phyloP scores from a whole-genome alignment of 2,797 vertebrate genomes.

The Lagorchestes hirsutus region DNA sequence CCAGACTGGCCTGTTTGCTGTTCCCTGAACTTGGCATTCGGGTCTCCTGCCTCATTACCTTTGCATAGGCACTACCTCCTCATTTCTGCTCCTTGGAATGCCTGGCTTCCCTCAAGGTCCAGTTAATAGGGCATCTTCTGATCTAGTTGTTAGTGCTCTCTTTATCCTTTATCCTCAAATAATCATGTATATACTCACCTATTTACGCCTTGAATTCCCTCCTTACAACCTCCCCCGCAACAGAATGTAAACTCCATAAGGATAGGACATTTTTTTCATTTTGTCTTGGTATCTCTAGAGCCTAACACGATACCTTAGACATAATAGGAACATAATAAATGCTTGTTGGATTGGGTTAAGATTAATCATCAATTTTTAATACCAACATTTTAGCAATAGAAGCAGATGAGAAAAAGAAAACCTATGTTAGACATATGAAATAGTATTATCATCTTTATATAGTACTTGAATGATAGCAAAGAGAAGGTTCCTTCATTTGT shows the following conservation, averaged over 20 bases:
- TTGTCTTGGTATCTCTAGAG: background rate
- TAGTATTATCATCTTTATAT: background rate
- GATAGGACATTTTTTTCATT: background rate
- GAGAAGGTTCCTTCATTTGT: slow-evolving; percentile 14
- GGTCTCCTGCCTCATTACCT: background rate
- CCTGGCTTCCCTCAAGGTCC: background rate
- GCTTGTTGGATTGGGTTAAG: background rate
- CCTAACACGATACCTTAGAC: background rate
- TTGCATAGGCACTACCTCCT: too few relatives aligned
- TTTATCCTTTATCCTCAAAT: background rate
- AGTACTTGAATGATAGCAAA: slow-evolving; percentile 41
- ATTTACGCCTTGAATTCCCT: background rate
- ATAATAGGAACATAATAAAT: background rate
- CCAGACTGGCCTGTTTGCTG: background rate
- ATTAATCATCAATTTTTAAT: background rate
- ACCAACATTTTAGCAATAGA: background rate
- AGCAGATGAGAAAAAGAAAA: background rate
- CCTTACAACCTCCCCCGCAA: background rate
- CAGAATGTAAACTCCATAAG: background rate
- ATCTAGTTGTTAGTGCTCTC: background rate
- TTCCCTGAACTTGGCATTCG: background rate
- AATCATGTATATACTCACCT: background rate
- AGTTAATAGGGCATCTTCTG: background rate
- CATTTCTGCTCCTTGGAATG: too few relatives aligned
- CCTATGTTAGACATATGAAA: background rate